Conservation (phyloP, 1,140 invertebrate genomes). For the Achatina immaculata region DNA sequence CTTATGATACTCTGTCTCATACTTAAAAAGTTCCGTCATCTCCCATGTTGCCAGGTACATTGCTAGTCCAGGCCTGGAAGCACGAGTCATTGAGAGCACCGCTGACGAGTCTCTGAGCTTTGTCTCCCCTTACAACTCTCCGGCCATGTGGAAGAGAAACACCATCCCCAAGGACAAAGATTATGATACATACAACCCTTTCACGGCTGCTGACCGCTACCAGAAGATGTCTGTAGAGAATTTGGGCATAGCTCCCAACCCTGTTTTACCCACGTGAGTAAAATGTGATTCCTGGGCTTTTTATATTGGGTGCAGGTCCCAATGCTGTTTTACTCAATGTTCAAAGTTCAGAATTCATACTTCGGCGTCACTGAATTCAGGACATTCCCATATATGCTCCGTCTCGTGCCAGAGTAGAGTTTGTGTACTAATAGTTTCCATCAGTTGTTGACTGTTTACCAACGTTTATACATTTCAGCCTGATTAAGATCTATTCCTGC, state of each 20-base stretch:
- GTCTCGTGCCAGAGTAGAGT: too few species aligned
- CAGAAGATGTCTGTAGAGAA: not conserved
- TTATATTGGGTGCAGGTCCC: too few species aligned
- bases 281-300: not conserved
- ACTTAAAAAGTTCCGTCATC: too few species aligned
- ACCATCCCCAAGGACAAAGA: not conserved
- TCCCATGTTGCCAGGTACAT: slow-evolving; percentile 34
- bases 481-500: too few species aligned
- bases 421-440: too few species aligned
- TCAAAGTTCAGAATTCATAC: too few species aligned
- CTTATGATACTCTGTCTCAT: too few species aligned
- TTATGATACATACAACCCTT: slow-evolving; percentile 18
- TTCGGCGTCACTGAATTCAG: too few species aligned
- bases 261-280: slow-evolving; percentile 25
- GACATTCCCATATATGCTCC: too few species aligned
- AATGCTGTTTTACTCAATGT: too few species aligned
- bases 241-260: not conserved
- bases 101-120: slow-evolving; percentile 13
- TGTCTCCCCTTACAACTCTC: not conserved
- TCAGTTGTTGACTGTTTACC: too few species aligned
- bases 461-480: too few species aligned
- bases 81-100: slow-evolving; percentile 27
- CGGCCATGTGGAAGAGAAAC: slow-evolving; percentile 28
- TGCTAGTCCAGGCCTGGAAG: not conserved
- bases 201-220: slow-evolving; percentile 10